Conservation (phyloP, 2,797 vertebrate species). For the Mionectes olivaceus region DNA sequence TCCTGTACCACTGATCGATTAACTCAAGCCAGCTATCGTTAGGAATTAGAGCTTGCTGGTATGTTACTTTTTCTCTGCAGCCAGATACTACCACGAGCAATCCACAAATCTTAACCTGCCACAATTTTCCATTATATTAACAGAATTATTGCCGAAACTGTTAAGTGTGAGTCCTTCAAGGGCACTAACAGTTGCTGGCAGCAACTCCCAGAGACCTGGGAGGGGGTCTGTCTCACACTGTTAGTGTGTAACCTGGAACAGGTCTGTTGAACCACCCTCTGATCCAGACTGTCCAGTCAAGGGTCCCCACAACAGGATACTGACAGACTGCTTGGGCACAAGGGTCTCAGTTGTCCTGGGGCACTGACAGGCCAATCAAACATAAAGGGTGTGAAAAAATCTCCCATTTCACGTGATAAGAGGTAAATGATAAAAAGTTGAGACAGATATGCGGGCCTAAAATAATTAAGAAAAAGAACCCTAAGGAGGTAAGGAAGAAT, state of each 20-base stretch:
- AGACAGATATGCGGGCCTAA: neutral
- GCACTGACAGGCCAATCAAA: neutral
- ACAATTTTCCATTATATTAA: neutral
- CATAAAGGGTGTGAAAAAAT: neutral
- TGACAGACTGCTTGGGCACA: neutral
- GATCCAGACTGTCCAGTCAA: neutral
- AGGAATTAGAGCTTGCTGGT: neutral
- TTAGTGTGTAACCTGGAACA: neutral
- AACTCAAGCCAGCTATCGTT: neutral
- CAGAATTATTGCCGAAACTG: too few species aligned
- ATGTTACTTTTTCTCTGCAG: fast-evolving
- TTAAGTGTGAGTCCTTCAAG: neutral
- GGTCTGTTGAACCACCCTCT: neutral
- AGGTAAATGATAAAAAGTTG: neutral
- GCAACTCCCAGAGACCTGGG: too few species aligned
- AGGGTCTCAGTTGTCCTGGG: neutral
- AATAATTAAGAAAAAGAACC: neutral
- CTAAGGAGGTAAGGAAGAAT: neutral
- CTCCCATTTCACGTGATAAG: neutral
- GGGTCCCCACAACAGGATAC: neutral
- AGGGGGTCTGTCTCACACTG: neutral
- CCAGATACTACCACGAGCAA: neutral
- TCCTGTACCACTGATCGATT: neutral
- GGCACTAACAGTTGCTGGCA: neutral
- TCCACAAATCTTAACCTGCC: neutral